Base-by-base conservation (phyloP, 2,888 invertebrate species). In the Drosophila merina region DNA sequence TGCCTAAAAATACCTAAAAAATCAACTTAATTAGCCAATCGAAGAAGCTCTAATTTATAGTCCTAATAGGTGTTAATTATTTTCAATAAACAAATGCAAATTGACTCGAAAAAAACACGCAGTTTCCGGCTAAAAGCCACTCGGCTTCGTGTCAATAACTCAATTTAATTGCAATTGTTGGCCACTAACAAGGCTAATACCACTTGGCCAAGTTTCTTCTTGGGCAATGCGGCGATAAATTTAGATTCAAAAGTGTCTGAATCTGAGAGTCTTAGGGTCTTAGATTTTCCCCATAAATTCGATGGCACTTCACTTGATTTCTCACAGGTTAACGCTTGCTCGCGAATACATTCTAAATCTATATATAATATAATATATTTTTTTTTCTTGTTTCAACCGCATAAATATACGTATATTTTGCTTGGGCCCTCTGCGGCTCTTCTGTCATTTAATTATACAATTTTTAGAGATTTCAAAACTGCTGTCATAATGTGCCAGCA, bases 311-410 rank as follows among this genome's bases (percentile, higher is more conserved):
- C 63, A 30, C 47, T 52, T 57, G 44, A 25, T 82, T 74, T 40
- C 47, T 72, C 57, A 62, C 66, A 74, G 79, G 74, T 82, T 79
- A 75, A 82, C 63, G 83, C 80, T 79, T 76, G 70, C 70, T 31
- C 78, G 76, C 67, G 47, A 55, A 20, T 42, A 36, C 36, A n/a
- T 5, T 36, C n/a, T 36, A 51, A 44, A 44, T 26, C 64, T 12
- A 40, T 42, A 30, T 3, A n/a, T 30, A 52, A 49, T 45, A 26
- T 31, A 57, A 40, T 20, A 42, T 57, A 50, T 50, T 7, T 12
- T 36, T 9, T 36, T n/a, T 36, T 36, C 8, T 38, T 20, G 40
- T n/a, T 40, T 8, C 40, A 6, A 20, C 40, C 40, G 40, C 40
- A 42, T 42, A 20, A 42, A 20, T 28, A 49, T 50, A 48, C 44